These are phyloP conservation scores for Lepidocyrtinus sp. DNA, from an alignment of 2,888 invertebrate genomes.

Conservation along the genomic window DNA sequence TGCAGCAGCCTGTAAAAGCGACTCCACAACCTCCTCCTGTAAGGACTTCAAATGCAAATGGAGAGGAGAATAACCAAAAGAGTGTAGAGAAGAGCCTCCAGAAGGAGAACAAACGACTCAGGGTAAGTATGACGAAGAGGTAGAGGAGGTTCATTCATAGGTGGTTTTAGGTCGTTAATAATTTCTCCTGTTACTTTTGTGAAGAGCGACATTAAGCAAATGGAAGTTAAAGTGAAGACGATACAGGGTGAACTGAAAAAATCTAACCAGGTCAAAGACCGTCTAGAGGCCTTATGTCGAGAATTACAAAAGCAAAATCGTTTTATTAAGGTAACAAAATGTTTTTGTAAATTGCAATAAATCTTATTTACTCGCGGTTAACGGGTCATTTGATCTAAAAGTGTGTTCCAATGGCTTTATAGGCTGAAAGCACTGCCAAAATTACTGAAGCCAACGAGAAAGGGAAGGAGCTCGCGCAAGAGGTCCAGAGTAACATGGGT, in stretches of 20 bases:
- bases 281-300: slow-evolving; percentile 68
- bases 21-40: not conserved
- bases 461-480: slow-evolving; percentile 68
- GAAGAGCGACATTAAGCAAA: slow-evolving; percentile 66
- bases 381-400: too few species aligned
- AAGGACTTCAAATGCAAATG: slow-evolving; percentile 23
- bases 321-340: slow-evolving; percentile 67
- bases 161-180: not conserved
- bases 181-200: not conserved
- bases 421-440: slow-evolving; percentile 69
- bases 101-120: slow-evolving; percentile 66
- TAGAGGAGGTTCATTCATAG: not conserved
- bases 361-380: too few species aligned
- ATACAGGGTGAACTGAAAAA: slow-evolving; percentile 66
- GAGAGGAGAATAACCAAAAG: slow-evolving; percentile 47
- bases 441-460: slow-evolving; percentile 69
- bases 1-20: not conserved
- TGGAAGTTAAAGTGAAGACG: slow-evolving; percentile 65
- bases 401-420: not conserved
- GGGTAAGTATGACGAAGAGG: slow-evolving; percentile 48
- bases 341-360: not conserved
- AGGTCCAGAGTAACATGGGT: slow-evolving; percentile 70
- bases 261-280: slow-evolving; percentile 66
- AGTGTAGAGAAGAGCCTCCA: slow-evolving; percentile 65
- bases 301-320: slow-evolving; percentile 70